phyloP scores from a whole-genome alignment of 1,140 invertebrate species.

The Ceratina calcarata region DNA sequence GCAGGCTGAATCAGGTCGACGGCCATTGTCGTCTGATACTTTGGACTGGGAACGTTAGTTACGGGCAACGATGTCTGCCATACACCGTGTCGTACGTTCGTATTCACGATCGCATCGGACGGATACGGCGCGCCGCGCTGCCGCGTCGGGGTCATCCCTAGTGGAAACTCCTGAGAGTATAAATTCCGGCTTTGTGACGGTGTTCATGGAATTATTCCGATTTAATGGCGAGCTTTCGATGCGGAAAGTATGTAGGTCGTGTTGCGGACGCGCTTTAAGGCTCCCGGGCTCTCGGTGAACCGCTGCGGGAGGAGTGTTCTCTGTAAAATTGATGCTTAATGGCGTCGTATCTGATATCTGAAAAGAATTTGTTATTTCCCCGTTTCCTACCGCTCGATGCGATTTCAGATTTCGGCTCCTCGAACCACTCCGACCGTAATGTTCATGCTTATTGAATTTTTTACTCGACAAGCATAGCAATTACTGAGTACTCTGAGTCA shows the following conservation, averaged over 20 bases:
- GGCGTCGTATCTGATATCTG: not conserved
- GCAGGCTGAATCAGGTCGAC: slow-evolving; percentile 50
- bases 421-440: not conserved
- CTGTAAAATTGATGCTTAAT: slow-evolving; percentile 10
- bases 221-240: slow-evolving; percentile 15
- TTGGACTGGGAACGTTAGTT: slow-evolving; percentile 41
- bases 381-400: not conserved
- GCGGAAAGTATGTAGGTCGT: slow-evolving; percentile 14
- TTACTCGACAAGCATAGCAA: not conserved
- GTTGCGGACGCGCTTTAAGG: slow-evolving; percentile 10
- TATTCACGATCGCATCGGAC: slow-evolving; percentile 11
- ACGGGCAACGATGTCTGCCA: slow-evolving; percentile 40
- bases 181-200: slow-evolving; percentile 28
- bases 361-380: slow-evolving; percentile 16
- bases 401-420: not conserved
- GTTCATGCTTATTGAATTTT: not conserved
- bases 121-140: not conserved
- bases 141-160: slow-evolving; percentile 11
- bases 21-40: slow-evolving; percentile 59
- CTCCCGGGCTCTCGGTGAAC: not conserved
- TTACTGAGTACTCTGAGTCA: too few relatives aligned
- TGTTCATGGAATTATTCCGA: slow-evolving; percentile 34
- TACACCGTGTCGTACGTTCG: slow-evolving; percentile 46
- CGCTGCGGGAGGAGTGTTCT: not conserved
- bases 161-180: slow-evolving; percentile 26